phyloP scores from a whole-genome alignment of 2,888 invertebrate genomes.

The Monochamus alternatus region DNA sequence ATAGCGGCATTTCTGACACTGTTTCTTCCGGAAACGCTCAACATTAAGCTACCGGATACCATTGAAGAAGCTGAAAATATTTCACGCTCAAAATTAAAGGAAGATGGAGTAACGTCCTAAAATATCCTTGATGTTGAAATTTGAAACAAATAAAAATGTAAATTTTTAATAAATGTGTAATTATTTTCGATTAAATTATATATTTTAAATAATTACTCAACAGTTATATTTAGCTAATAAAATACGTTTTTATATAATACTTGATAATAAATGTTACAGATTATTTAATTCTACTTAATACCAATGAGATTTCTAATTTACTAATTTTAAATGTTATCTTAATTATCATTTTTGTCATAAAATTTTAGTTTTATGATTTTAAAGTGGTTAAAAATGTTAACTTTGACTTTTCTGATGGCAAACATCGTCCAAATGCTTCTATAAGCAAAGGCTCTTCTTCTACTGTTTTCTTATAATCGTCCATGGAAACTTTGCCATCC shows the following conservation, averaged over 20 bases:
- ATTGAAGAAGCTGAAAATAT: constrained; percentile 79
- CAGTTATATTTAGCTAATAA: too few relatives aligned
- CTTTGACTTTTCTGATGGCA: constrained; percentile 77
- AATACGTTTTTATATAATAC: too few relatives aligned
- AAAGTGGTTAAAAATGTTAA: constrained; percentile 69
- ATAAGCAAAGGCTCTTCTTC: constrained; percentile 79
- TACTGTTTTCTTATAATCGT: constrained; percentile 79
- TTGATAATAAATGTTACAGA: too few relatives aligned
- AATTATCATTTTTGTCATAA: not conserved
- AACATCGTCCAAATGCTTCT: constrained; percentile 83
- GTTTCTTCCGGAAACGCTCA: constrained; percentile 81
- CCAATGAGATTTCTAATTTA: too few relatives aligned
- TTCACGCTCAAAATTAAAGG: constrained; percentile 5
- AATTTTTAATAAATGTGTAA: too few relatives aligned
- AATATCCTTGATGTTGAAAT: too few relatives aligned
- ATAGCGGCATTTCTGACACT: constrained; percentile 77
- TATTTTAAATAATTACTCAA: too few relatives aligned
- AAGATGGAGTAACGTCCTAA: not conserved
- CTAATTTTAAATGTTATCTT: too few relatives aligned
- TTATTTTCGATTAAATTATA: too few relatives aligned
- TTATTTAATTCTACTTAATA: too few relatives aligned
- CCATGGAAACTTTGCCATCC: constrained; percentile 81
- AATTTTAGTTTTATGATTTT: constrained; percentile 50
- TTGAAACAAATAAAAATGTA: too few relatives aligned
- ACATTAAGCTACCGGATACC: constrained; percentile 79